A percentile compares a stretch with the other conserved stretches of the same genome.
These are phyloP conservation scores for Chrysopa pallens DNA, from an alignment of 1,140 invertebrate species.

Conservation along the genomic window DNA sequence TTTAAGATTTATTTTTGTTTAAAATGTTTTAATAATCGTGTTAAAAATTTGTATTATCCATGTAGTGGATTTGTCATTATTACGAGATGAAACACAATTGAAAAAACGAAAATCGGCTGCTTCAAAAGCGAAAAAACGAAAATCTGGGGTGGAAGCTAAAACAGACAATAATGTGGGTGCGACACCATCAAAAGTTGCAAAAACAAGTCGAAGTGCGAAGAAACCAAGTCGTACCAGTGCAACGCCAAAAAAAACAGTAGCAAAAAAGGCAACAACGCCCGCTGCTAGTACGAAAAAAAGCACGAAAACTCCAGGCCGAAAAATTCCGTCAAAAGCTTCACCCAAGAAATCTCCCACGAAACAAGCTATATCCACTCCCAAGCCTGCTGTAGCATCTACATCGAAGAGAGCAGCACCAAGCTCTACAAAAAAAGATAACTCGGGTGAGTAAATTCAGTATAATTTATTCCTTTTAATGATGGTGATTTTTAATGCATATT, in stretches of 20 bases:
- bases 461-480: too few species aligned
- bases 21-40: too few species aligned
- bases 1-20: too few species aligned
- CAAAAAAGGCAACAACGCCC: background rate
- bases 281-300: background rate
- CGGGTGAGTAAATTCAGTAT: too few species aligned
- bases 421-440: too few species aligned
- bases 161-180: conserved; percentile 3
- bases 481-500: background rate
- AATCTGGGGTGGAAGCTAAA: conserved; percentile 6
- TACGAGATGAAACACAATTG: conserved; percentile 59
- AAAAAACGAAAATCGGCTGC: conserved; percentile 36
- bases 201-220: conserved; percentile 3
- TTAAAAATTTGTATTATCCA: too few species aligned
- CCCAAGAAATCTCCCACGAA: background rate
- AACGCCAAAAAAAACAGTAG: conserved; percentile 1
- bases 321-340: background rate
- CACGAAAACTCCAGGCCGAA: background rate
- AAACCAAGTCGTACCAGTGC: conserved; percentile 2
- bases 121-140: conserved; percentile 19
- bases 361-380: background rate
- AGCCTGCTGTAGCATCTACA: too few species aligned
- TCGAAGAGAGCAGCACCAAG: too few species aligned
- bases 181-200: background rate
- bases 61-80: conserved; percentile 67